A percentile compares a stretch with the other conserved stretches of the same genome.
These are phyloP conservation scores for Papilio polytes DNA, from an alignment of 1,140 invertebrate genomes.

Conservation along the genomic window DNA sequence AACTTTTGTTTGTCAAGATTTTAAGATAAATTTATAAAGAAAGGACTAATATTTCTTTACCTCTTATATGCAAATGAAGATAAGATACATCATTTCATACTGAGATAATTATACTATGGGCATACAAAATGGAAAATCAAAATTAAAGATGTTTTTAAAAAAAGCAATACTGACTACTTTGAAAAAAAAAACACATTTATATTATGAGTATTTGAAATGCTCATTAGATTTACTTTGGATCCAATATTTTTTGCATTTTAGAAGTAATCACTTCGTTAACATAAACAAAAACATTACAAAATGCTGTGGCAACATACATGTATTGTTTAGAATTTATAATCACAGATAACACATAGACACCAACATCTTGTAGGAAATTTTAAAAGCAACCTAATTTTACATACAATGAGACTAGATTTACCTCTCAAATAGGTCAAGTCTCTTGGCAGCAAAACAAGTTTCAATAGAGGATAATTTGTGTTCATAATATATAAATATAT, in stretches of 20 bases:
- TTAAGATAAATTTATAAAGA: too few relatives aligned
- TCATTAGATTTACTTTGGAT: neutral
- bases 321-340: neutral
- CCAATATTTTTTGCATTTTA: too few relatives aligned
- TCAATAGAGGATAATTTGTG: slow-evolving; percentile 31
- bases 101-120: too few relatives aligned
- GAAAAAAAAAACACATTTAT: neutral
- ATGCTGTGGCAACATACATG: neutral
- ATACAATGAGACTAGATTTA: slow-evolving; percentile 42
- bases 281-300: neutral
- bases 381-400: slow-evolving; percentile 34
- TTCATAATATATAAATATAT: slow-evolving; percentile 20
- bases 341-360: neutral
- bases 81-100: too few relatives aligned
- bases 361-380: slow-evolving; percentile 1
- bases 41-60: too few relatives aligned
- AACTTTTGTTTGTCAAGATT: neutral
- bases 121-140: too few relatives aligned
- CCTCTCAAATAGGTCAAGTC: slow-evolving; percentile 61
- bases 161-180: too few relatives aligned
- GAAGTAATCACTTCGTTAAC: neutral
- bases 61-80: too few relatives aligned
- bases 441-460: slow-evolving; percentile 61
- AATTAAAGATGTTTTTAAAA: too few relatives aligned
- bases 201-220: neutral